phyloP scores from a whole-genome alignment of 23 tunicate genomes.

The Ciona savignyi region DNA sequence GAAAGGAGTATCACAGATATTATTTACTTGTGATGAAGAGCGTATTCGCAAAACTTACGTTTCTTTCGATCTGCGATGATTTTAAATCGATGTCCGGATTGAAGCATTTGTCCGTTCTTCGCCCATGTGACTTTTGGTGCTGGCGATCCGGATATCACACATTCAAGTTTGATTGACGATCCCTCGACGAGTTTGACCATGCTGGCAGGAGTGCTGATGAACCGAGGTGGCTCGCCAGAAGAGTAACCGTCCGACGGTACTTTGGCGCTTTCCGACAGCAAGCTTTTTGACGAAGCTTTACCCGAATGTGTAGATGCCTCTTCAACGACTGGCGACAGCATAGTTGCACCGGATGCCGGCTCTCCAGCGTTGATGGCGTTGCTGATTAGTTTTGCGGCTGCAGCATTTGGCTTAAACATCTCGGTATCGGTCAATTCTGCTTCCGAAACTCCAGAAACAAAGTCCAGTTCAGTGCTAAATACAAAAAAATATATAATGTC shows the following conservation, averaged over 20 bases:
- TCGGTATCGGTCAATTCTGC: constrained; percentile 87
- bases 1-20: neutral
- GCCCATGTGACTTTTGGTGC: constrained; percentile 80
- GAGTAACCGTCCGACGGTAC: constrained; percentile 7
- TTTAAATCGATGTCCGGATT: constrained; percentile 44
- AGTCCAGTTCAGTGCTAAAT: constrained; percentile 78
- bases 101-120: constrained; percentile 39
- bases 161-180: constrained; percentile 39
- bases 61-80: constrained; percentile 25
- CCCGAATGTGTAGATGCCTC: constrained; percentile 63
- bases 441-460: constrained; percentile 89
- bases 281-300: constrained; percentile 9
- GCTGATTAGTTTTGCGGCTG: constrained; percentile 3
- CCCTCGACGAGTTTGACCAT: constrained; percentile 78
- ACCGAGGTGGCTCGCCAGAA: constrained; percentile 50
- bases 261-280: constrained; percentile 6
- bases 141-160: constrained; percentile 82
- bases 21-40: neutral
- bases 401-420: constrained; percentile 45
- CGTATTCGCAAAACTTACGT: constrained; percentile 21
- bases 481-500: too few relatives aligned
- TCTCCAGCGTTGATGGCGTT: constrained; percentile 13
- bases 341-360: constrained; percentile 14
- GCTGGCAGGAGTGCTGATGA: constrained; percentile 49
- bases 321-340: constrained; percentile 84